Base-by-base conservation (phyloP, 2,888 invertebrate genomes). In the Rhagophthalmus giganteus region DNA sequence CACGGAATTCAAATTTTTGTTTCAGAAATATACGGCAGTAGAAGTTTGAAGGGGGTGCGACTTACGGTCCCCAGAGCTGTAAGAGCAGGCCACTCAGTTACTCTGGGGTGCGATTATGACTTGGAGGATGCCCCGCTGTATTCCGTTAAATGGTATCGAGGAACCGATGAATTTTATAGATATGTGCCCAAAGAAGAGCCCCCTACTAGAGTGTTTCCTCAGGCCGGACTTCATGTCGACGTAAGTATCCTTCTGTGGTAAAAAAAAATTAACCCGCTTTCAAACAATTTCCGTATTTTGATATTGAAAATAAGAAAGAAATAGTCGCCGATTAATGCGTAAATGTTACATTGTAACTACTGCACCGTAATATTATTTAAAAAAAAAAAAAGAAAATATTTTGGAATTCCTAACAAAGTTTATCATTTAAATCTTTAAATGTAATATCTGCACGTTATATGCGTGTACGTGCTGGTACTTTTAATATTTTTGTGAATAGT, bases 121-220 rank as follows among this genome's bases (percentile, higher is more conserved):
- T 61, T 75, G 44, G 73, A 75, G 51, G 70, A 68, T 46, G 84
- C 84, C 0, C 80, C 81, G 0, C 79, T 89, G 2, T 88, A 88
- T 75, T 83, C 86, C 55, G 85, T 88, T 67, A 82, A 87, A 71
- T 89, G 88, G 88, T 88, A 87, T 74, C 79, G 84, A 50, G 83
- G 84, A 2, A 82, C 83, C 57, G 80, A 81, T 3, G 88, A 89
- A 75, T 88, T 89, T 78, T 89, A 87, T 75, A 79, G 87, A 64
- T 88, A 79, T 67, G 83, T 86, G 53, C 88, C 88, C 2, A 80
- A 86, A 46, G 86, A 87, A 64, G 79, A 81, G 66, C 87, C 87
- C 0, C 84, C 86, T 0, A 83, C 83, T 2, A 79, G 83, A 72
- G 85, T 83, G 20, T 88, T 87, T 63, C 78, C 83, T 0, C 72